phyloP scores from a whole-genome alignment of 1,140 invertebrate genomes.

The Venturia canescens region DNA sequence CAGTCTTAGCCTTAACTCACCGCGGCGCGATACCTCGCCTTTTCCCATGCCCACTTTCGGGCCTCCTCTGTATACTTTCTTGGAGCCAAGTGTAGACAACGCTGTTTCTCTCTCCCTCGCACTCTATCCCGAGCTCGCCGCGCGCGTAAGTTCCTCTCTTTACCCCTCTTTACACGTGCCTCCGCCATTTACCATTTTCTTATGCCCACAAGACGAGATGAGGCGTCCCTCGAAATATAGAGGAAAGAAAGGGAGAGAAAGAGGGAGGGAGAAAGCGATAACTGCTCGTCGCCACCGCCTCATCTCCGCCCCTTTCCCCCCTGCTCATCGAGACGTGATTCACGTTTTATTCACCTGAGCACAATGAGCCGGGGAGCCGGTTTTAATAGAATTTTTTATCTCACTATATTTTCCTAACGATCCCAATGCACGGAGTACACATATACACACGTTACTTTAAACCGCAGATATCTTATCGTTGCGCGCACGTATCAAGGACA shows the following conservation, averaged over 20 bases:
- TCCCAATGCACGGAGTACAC: not conserved
- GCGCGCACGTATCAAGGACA: conserved; percentile 1
- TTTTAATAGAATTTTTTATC: conserved; percentile 41
- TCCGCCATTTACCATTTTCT: conserved; percentile 66
- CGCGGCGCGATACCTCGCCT: conserved; percentile 59
- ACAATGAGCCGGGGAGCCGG: conserved; percentile 39
- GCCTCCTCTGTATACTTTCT: conserved; percentile 38
- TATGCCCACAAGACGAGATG: conserved; percentile 50
- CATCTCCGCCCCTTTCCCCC: not conserved
- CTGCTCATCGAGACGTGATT: conserved; percentile 33
- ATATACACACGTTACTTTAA: not conserved
- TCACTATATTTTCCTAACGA: conserved; percentile 30
- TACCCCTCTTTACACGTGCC: conserved; percentile 52
- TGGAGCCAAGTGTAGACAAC: conserved; percentile 2
- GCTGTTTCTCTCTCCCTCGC: not conserved
- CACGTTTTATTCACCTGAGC: conserved; percentile 38
- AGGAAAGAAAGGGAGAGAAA: conserved; percentile 43
- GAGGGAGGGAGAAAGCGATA: conserved; percentile 41
- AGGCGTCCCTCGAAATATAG: conserved; percentile 46
- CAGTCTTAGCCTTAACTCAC: conserved; percentile 68
- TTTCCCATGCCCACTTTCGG: conserved; percentile 66
- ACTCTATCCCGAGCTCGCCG: conserved; percentile 5
- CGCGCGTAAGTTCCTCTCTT: conserved; percentile 40
- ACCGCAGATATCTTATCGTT: conserved; percentile 19
- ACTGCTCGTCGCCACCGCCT: conserved; percentile 30